Evolutionary conservation across 2,113 vertebrate genomes (phyloP).

Genomic region (Passer montanus): DNA sequence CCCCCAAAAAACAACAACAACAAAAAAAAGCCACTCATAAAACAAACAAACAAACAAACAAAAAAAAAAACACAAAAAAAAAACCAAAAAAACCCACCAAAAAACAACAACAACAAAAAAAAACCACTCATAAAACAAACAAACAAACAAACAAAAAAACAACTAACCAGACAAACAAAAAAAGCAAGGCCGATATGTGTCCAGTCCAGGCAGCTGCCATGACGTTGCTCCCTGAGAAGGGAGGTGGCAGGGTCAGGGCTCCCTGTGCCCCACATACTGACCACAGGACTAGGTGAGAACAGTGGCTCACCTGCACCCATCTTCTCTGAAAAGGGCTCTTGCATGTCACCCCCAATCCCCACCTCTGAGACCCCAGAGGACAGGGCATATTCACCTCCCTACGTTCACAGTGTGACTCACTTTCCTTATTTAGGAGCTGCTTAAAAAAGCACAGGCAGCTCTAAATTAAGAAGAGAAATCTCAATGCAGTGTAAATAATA

Average conservation of each 20-base stretch:
- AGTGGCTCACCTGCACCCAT: background rate
- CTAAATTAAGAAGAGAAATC: background rate
- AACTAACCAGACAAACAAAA: too few species aligned
- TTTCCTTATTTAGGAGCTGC: background rate
- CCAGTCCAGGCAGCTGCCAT: background rate
- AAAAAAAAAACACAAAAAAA: too few species aligned
- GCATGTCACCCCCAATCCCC: rapidly evolving
- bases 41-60: too few species aligned
- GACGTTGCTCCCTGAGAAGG: background rate
- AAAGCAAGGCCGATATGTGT: rapidly evolving
- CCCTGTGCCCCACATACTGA: rapidly evolving
- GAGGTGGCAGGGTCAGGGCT: background rate
- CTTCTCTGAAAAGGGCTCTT: rapidly evolving
- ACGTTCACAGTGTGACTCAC: background rate
- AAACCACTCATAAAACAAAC: too few species aligned
- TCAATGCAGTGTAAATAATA: background rate
- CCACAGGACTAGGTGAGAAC: background rate
- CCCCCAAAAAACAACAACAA: too few species aligned
- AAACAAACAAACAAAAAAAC: too few species aligned
- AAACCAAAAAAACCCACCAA: too few species aligned
- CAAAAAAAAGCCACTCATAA: too few species aligned
- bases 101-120: too few species aligned
- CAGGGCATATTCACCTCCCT: background rate
- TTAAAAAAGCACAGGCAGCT: background rate
- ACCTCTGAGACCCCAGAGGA: background rate